Conservation (phyloP, 1,140 invertebrate species). For the Papilio aristodemus region DNA sequence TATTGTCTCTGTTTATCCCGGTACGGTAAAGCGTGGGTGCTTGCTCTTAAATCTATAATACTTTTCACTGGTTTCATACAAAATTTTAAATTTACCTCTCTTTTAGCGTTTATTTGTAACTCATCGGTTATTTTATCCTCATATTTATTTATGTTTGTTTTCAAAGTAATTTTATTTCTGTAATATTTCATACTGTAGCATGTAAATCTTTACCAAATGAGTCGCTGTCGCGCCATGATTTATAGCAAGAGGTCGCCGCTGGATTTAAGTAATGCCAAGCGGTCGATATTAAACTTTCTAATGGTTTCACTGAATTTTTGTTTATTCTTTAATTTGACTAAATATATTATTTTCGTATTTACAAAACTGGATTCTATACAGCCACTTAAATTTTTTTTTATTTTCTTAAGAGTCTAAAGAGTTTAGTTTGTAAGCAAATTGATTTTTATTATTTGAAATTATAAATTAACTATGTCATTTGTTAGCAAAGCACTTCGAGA, state of each 20-base stretch:
- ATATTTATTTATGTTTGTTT: neutral
- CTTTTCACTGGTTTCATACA: neutral
- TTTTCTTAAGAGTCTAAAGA: too few species aligned
- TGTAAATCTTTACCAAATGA: conserved; percentile 16
- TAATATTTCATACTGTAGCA: conserved; percentile 5
- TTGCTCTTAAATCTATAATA: too few species aligned
- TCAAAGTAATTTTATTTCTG: neutral
- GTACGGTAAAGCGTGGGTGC: too few species aligned
- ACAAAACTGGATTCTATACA: too few species aligned
- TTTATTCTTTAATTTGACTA: neutral
- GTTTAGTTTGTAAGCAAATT: too few species aligned
- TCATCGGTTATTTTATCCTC: neutral
- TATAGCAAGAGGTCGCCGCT: neutral
- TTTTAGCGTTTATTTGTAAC: neutral
- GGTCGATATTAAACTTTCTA: conserved; percentile 15
- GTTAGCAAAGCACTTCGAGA: neutral
- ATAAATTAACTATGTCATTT: too few species aligned
- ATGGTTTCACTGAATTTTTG: neutral
- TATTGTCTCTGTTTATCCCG: too few species aligned
- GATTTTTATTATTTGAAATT: too few species aligned
- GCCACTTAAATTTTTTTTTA: too few species aligned
- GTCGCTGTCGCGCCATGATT: conserved; percentile 6
- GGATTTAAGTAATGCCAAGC: neutral
- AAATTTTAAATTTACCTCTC: neutral
- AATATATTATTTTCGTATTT: too few species aligned